These are phyloP conservation scores for Elegia similella DNA, from an alignment of 2,888 invertebrate species.

Conservation along the genomic window DNA sequence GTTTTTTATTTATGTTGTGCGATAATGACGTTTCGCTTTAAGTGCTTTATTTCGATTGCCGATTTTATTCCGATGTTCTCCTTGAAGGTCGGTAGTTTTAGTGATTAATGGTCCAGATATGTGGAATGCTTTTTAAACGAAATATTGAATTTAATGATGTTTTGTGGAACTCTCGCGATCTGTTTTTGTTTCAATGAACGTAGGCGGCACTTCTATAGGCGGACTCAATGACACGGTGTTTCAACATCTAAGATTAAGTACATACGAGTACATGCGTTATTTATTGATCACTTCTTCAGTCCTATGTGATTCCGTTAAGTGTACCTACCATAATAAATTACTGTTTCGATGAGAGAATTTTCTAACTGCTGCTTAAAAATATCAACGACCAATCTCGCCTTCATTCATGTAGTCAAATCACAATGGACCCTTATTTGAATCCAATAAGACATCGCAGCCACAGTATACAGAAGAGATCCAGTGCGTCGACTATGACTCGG, in stretches of 20 bases:
- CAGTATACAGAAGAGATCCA: conserved; percentile 22
- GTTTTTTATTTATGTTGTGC: conserved; percentile 80
- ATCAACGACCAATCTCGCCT: conserved; percentile 40
- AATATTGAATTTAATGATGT: conserved; percentile 81
- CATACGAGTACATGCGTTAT: conserved; percentile 33
- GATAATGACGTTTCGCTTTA: conserved; percentile 82
- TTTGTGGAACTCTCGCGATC: conserved; percentile 66
- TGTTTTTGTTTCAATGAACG: conserved; percentile 59
- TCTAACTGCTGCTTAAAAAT: conserved; percentile 35
- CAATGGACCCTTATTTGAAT: conserved; percentile 44
- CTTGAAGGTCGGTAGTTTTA: conserved; percentile 80
- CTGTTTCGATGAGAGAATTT: conserved; percentile 45
- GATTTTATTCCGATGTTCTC: conserved; percentile 80
- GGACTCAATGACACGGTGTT: conserved; percentile 54
- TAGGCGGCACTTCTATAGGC: conserved; percentile 54
- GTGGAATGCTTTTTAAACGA: conserved; percentile 80
- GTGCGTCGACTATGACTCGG: conserved; percentile 11
- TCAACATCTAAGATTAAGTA: conserved; percentile 46
- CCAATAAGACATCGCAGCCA: conserved; percentile 34
- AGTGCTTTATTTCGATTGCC: conserved; percentile 82
- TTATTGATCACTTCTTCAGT: conserved; percentile 52
- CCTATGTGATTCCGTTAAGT: conserved; percentile 35
- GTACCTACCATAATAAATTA: conserved; percentile 42
- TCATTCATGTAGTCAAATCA: conserved; percentile 35
- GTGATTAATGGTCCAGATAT: conserved; percentile 80